These are phyloP conservation scores for Petroica traversi DNA, from an alignment of 2,113 vertebrate genomes.

Conservation along the genomic window DNA sequence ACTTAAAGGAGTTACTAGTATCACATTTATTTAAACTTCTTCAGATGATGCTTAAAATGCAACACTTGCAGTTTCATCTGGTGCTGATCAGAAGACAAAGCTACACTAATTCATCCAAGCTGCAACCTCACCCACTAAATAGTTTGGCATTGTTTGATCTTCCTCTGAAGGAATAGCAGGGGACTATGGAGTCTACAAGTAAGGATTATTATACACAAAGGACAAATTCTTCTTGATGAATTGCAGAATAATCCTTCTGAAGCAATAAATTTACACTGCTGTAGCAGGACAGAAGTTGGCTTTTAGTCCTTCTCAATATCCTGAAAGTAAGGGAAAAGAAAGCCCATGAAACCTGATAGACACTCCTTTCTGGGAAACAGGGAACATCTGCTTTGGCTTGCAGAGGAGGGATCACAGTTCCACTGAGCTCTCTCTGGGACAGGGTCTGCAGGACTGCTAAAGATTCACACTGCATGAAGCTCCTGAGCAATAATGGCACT, in stretches of 20 bases:
- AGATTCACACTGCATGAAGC: not conserved
- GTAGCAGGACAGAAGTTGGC: not conserved
- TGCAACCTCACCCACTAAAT: not conserved
- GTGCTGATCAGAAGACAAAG: not conserved
- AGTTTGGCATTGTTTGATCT: not conserved
- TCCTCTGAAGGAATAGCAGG: not conserved
- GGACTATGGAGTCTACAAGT: not conserved
- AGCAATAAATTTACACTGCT: not conserved
- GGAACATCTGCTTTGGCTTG: not conserved
- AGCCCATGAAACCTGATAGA: not conserved
- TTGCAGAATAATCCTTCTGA: slow-evolving; percentile 6
- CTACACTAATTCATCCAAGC: not conserved
- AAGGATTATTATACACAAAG: slow-evolving; percentile 5
- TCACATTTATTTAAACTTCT: not conserved
- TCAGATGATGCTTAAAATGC: not conserved
- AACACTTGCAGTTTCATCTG: not conserved
- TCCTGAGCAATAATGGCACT: not conserved
- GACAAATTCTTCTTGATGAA: slow-evolving; percentile 13
- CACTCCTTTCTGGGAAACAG: not conserved
- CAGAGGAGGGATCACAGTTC: not conserved
- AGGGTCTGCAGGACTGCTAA: not conserved
- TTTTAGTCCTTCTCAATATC: not conserved
- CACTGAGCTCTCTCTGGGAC: not conserved
- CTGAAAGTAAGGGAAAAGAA: not conserved
- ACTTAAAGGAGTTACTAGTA: not conserved